These are phyloP conservation scores for Noctua janthe DNA, from an alignment of 2,888 invertebrate genomes.

Conservation along the genomic window DNA sequence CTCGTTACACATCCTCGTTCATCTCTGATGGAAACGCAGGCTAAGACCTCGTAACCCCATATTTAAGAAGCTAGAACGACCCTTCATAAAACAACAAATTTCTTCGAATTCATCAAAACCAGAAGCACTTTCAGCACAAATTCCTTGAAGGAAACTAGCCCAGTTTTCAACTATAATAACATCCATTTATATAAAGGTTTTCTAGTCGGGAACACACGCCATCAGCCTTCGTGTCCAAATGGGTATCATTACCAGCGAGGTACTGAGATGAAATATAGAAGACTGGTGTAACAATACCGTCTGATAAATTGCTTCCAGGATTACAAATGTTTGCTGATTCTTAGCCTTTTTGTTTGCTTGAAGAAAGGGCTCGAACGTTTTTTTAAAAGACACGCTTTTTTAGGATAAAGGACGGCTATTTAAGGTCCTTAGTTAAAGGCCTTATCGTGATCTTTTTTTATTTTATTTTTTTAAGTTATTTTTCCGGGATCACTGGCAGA, in stretches of 20 bases:
- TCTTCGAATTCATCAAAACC: conserved; percentile 31
- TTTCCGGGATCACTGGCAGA: conserved; percentile 11
- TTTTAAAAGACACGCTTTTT: conserved; percentile 59
- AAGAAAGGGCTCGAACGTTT: conserved; percentile 59
- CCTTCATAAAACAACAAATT: conserved; percentile 17
- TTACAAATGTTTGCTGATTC: conserved; percentile 74
- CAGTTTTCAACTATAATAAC: conserved; percentile 62
- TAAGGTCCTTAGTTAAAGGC: conserved; percentile 52
- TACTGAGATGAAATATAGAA: conserved; percentile 71
- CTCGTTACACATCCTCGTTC: too few species aligned
- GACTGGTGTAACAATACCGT: conserved; percentile 71
- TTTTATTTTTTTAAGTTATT: conserved; percentile 38
- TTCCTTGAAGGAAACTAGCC: conserved; percentile 54
- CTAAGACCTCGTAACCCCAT: neutral
- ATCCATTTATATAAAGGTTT: conserved; percentile 64
- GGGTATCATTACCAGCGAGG: conserved; percentile 69
- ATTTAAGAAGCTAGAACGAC: neutral
- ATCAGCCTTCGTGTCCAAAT: conserved; percentile 67
- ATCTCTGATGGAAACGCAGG: too few species aligned
- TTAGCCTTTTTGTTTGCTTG: conserved; percentile 68
- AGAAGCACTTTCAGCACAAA: conserved; percentile 36
- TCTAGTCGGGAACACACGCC: conserved; percentile 61
- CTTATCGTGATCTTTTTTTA: conserved; percentile 52
- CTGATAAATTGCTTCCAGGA: conserved; percentile 73
- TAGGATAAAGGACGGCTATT: conserved; percentile 51